A percentile compares a stretch with the other conserved stretches of the same genome.
These are phyloP conservation scores for Sterna hirundo DNA, from an alignment of 2,113 vertebrate genomes.

Conservation along the genomic window DNA sequence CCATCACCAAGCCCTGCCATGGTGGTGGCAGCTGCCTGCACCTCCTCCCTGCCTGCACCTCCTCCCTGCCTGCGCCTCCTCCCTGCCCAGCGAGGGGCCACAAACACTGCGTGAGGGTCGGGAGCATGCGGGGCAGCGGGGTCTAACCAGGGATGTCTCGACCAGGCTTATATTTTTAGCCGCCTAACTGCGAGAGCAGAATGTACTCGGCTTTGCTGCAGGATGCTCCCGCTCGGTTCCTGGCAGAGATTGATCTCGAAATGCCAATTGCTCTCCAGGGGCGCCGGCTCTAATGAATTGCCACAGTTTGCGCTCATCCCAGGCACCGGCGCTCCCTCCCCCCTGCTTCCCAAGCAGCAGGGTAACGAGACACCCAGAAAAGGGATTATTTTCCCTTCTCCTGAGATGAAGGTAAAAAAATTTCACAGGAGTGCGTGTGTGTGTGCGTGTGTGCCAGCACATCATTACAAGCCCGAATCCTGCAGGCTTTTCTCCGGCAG, in stretches of 20 bases:
- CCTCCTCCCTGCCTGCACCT: not conserved
- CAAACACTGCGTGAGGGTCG: not conserved
- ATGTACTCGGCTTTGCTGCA: constrained; percentile 48
- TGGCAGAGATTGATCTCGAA: constrained; percentile 68
- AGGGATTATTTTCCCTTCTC: not conserved
- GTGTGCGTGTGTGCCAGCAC: not conserved
- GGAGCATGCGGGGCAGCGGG: fast-evolving
- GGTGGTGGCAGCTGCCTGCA: fast-evolving
- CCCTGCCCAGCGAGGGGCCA: not conserved
- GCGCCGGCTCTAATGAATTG: constrained; percentile 36
- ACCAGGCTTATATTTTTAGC: constrained; percentile 55
- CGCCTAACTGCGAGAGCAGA: constrained; percentile 49
- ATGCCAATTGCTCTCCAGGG: constrained; percentile 69
- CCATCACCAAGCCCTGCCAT: not conserved
- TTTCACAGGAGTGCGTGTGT: not conserved
- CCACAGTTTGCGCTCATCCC: not conserved
- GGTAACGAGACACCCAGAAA: not conserved
- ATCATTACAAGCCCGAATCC: not conserved
- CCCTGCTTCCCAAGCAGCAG: not conserved
- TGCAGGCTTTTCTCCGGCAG: not conserved
- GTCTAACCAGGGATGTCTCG: not conserved
- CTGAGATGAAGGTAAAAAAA: not conserved
- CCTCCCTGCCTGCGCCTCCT: not conserved
- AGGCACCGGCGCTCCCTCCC: not conserved
- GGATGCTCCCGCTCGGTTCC: constrained; percentile 39